Evolutionary conservation across 2,888 invertebrate genomes (phyloP).

Genomic region (Miltochrista miniata): DNA sequence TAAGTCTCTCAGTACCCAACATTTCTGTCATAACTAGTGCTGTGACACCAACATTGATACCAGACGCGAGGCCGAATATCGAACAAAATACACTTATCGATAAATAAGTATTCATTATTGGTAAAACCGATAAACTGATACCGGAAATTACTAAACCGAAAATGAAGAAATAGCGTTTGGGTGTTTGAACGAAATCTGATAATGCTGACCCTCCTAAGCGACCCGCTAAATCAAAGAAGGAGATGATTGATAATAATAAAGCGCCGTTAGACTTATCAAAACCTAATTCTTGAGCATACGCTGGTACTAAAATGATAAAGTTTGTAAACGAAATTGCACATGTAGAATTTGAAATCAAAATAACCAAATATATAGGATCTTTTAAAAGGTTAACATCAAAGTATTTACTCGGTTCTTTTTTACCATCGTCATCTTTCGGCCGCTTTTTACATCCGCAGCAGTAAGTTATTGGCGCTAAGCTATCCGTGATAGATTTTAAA

Average conservation of each 20-base stretch:
- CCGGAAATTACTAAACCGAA: constrained; percentile 91
- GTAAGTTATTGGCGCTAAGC: constrained; percentile 73
- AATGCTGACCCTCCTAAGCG: constrained; percentile 93
- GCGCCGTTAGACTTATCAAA: constrained; percentile 89
- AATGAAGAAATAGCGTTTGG: constrained; percentile 92
- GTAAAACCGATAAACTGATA: constrained; percentile 87
- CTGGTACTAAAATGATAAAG: constrained; percentile 91
- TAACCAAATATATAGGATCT: constrained; percentile 92
- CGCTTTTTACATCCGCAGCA: constrained; percentile 68
- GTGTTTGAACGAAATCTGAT: constrained; percentile 89
- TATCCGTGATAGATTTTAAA: constrained; percentile 86
- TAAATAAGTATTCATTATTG: constrained; percentile 86
- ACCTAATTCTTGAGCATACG: constrained; percentile 88
- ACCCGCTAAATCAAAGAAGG: constrained; percentile 91
- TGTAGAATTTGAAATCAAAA: constrained; percentile 92
- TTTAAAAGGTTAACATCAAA: constrained; percentile 89
- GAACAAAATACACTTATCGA: constrained; percentile 88
- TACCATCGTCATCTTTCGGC: constrained; percentile 56
- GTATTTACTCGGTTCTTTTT: constrained; percentile 84
- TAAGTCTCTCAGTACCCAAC: constrained; percentile 92
- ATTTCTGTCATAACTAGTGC: constrained; percentile 95
- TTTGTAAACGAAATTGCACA: constrained; percentile 95
- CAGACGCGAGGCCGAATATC: constrained; percentile 91
- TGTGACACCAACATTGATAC: constrained; percentile 93
- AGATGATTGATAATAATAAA: constrained; percentile 90